Conservation (phyloP, 1,140 invertebrate species). For the Berghia stephanieae region DNA sequence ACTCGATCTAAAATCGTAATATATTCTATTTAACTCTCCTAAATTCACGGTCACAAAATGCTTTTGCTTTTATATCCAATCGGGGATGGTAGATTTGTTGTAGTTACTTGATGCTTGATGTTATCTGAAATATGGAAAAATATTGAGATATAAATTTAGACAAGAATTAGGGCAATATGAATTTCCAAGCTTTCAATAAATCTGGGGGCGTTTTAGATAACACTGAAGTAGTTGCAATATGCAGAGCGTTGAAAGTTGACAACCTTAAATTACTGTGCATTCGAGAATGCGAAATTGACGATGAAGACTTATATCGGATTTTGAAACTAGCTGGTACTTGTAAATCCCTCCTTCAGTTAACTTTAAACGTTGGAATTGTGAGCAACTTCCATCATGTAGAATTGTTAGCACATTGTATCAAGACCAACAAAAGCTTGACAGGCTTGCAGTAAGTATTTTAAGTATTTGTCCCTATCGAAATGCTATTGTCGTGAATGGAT, state of each 20-base stretch:
- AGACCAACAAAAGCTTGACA: conserved; percentile 49
- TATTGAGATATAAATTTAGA: no score
- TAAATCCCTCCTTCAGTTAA: conserved; percentile 50
- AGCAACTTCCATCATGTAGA: conserved; percentile 40
- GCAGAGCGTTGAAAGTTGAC: conserved; percentile 34
- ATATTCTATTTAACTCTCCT: no score
- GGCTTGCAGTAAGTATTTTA: conserved; percentile 52
- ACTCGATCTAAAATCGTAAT: no score
- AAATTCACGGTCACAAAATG: no score
- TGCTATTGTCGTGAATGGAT: no score
- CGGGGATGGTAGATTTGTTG: no score
- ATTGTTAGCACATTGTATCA: conserved; percentile 42
- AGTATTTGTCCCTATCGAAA: no score
- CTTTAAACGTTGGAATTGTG: conserved; percentile 51
- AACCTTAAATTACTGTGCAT: conserved; percentile 42
- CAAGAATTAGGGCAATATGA: no score
- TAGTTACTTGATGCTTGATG: no score
- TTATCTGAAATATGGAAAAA: no score
- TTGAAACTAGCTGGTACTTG: conserved; percentile 43
- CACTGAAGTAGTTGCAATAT: conserved; percentile 38
- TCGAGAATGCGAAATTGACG: conserved; percentile 49
- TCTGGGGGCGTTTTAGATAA: conserved; percentile 36
- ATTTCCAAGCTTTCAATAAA: conserved; percentile 36
- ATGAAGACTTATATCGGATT: conserved; percentile 46
- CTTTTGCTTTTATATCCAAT: no score